Evolutionary conservation across 2,797 vertebrate genomes (phyloP).

Genomic region (Harpagifer antarcticus): DNA sequence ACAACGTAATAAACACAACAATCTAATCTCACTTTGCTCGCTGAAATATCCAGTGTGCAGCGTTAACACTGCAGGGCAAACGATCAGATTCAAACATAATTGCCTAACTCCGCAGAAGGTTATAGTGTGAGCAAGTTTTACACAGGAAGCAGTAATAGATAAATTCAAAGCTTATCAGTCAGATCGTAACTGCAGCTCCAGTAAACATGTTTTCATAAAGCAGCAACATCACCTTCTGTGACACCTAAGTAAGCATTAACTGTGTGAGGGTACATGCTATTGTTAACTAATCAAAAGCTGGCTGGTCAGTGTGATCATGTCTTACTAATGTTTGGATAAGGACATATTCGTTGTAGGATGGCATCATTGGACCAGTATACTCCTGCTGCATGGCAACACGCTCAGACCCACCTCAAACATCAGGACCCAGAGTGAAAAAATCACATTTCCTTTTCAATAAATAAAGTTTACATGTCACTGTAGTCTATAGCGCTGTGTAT

Average conservation of each 20-base stretch:
- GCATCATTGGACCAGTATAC: too few species aligned
- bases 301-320: background rate
- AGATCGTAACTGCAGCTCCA: background rate
- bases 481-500: too few species aligned
- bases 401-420: too few species aligned
- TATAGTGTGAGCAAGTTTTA: constrained; percentile 28
- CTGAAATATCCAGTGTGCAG: constrained; percentile 28
- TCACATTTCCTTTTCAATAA: too few species aligned
- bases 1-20: constrained; percentile 72
- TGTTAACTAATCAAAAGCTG: background rate
- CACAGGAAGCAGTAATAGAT: constrained; percentile 30
- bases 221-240: background rate
- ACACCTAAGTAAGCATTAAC: background rate
- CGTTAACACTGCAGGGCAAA: constrained; percentile 51
- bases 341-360: background rate
- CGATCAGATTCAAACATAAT: constrained; percentile 51
- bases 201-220: background rate
- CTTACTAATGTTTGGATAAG: background rate
- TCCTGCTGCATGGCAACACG: too few species aligned
- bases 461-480: too few species aligned
- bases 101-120: constrained; percentile 33
- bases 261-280: background rate
- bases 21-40: constrained; percentile 60
- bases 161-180: constrained; percentile 26
- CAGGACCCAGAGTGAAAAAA: too few species aligned